Evolutionary conservation across 2,113 vertebrate species (phyloP).

Genomic region (Megaceryle torquata): DNA sequence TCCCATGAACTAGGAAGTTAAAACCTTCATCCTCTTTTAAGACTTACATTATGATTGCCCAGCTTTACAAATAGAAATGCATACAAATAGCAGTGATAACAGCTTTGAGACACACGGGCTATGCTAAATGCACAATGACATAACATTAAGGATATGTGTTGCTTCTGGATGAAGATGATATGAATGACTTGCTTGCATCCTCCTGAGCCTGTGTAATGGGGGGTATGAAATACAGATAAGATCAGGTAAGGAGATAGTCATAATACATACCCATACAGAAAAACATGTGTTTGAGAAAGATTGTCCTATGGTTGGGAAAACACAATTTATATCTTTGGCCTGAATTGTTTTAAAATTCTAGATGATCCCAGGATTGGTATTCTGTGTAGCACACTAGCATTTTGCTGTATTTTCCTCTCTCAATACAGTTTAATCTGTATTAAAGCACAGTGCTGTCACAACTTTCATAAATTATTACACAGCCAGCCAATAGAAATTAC

Average conservation of each 20-base stretch:
- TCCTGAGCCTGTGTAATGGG: background rate
- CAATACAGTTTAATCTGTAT: slow-evolving; percentile 41
- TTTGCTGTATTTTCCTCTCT: slow-evolving; percentile 18
- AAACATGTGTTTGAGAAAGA: background rate
- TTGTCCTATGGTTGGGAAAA: background rate
- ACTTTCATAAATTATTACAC: slow-evolving; percentile 56
- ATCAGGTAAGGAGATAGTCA: background rate
- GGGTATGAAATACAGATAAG: background rate
- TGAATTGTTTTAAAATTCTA: background rate
- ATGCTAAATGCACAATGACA: background rate
- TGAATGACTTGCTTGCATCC: background rate
- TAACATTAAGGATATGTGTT: background rate
- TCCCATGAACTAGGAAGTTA: background rate
- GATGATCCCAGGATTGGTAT: background rate
- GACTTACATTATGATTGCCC: background rate
- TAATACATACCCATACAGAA: background rate
- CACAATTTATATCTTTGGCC: background rate
- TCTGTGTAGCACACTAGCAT: background rate
- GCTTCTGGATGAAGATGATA: background rate
- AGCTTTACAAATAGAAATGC: background rate
- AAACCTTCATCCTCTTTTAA: background rate
- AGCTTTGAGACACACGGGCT: background rate
- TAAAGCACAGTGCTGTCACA: slow-evolving; percentile 47
- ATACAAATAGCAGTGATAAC: background rate
- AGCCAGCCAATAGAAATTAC: slow-evolving; percentile 41